Base-by-base conservation (phyloP, 2,888 invertebrate species). In the Drosophila stalkeri region DNA sequence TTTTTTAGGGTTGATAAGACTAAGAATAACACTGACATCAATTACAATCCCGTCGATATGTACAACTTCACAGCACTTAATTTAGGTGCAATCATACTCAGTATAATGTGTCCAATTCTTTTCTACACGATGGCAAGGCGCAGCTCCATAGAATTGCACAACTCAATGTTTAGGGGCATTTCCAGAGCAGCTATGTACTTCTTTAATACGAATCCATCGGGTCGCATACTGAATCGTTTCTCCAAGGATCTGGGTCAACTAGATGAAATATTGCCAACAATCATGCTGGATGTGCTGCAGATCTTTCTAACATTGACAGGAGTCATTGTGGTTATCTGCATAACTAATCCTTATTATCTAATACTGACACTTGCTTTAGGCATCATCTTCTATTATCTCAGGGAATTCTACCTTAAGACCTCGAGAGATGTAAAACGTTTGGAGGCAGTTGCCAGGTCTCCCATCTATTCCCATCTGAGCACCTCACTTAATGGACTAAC, bases 381-480 rank as follows among this genome's bases (percentile, higher is more conserved):
- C 9, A 74, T 96, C 6, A 92, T 97, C 23, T 98, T 98, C 93
- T 96, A 96, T 90, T 94, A 94, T 8, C 93, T 98, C 43, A 94
- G 98, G 49, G 94, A 94, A 62, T 95, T 97, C 92, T 98, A 97
- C 92, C 92, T 98, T 63, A 93, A 95, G 33, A 96, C 97, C 3
- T 97, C 97, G 43, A 94, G 97, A 81, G 96, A 96, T 92, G 94
- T 98, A 76, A 98, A 96, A 92, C 95, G 96, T 85, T 94, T 97
- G 90, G 96, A 97, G 94, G 96, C 96, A 92, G 94, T 96, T 2
- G 96, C 98, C 77, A 96, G 98, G 76, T 98, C 98, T 85, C 99
- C 99, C 0, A 97, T 99, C 16, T 99, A 98, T 93, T 97, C 97
- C 1, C 98, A 99, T 91, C 94, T 99, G 80, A 97, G 96, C 89